A percentile compares a stretch with the other conserved stretches of the same genome.
phyloP scores from a whole-genome alignment of 2,888 invertebrate genomes.

The Coecobrya sp. region DNA sequence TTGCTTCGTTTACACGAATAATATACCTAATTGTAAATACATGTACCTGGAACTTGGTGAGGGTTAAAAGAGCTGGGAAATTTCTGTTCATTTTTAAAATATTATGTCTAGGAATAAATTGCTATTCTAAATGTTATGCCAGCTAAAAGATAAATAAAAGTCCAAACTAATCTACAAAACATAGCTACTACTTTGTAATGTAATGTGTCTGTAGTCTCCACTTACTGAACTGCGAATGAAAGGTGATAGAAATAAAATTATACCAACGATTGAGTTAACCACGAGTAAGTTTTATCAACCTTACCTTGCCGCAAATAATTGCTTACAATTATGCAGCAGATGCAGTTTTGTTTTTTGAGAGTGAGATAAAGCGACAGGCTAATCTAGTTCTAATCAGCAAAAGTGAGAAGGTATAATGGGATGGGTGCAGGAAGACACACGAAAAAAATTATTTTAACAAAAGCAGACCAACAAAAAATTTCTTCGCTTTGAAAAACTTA shows the following conservation, averaged over 20 bases:
- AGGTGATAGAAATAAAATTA: slow-evolving; percentile 16
- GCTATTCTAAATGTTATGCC: too few species aligned
- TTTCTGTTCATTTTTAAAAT: background rate
- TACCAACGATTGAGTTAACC: background rate
- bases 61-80: background rate
- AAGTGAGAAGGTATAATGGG: background rate
- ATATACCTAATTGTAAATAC: background rate
- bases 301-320: background rate
- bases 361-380: background rate
- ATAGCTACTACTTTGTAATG: background rate
- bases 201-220: background rate
- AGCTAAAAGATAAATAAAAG: background rate
- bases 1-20: background rate
- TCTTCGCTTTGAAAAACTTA: slow-evolving; percentile 23
- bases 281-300: slow-evolving; percentile 2
- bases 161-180: background rate
- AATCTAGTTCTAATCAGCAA: slow-evolving; percentile 50
- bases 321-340: slow-evolving; percentile 22
- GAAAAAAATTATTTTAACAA: slow-evolving; percentile 51
- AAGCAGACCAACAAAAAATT: background rate
- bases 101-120: background rate
- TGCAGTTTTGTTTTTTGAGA: slow-evolving; percentile 46
- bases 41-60: background rate
- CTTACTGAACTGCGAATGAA: background rate
- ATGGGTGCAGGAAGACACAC: background rate